Conservation (phyloP, 2,888 invertebrate species). For the Alitta virens region DNA sequence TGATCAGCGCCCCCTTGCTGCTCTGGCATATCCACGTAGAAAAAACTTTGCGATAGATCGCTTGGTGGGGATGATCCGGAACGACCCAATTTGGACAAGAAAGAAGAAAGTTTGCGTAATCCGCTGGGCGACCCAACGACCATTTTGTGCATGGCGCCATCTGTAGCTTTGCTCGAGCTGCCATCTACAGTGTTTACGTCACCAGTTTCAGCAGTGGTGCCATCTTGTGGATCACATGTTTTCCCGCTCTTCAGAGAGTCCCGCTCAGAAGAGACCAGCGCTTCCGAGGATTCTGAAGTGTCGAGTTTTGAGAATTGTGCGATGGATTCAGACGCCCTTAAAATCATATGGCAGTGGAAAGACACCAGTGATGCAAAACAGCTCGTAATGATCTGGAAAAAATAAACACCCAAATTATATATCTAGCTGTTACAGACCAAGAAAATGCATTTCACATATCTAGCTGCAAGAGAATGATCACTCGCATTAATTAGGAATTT, state of each 20-base stretch:
- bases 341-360: conserved; percentile 19
- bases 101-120: conserved; percentile 11
- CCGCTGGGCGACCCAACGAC: conserved; percentile 10
- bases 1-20: neutral
- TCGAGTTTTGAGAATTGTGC: conserved; percentile 1
- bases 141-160: neutral
- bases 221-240: neutral
- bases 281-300: neutral
- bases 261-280: neutral
- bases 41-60: conserved; percentile 11
- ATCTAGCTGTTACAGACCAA: no score
- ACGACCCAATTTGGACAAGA: conserved; percentile 13
- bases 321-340: conserved; percentile 12
- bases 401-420: neutral
- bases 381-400: conserved; percentile 17
- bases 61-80: neutral
- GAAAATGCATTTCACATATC: no score
- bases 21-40: conserved; percentile 14
- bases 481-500: no score
- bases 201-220: neutral
- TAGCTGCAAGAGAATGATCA: no score
- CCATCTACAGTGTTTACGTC: neutral
- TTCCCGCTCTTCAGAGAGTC: neutral
- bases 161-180: conserved; percentile 1
- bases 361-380: conserved; percentile 9